phyloP scores from a whole-genome alignment of 2,797 vertebrate species.

The Micropoecilia bifurca region DNA sequence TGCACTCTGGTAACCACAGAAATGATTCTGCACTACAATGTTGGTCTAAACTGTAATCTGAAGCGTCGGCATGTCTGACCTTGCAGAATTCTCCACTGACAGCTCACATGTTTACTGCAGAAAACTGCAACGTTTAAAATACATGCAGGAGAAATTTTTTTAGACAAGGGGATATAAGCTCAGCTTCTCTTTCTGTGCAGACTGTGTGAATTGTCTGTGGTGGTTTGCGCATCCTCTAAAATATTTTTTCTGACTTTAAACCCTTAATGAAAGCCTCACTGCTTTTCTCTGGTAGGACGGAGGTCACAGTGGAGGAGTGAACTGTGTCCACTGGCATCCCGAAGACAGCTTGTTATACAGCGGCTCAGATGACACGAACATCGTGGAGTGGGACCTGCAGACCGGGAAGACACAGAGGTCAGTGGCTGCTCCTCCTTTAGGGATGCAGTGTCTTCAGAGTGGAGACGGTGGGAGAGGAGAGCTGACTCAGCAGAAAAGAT shows the following conservation, averaged over 20 bases:
- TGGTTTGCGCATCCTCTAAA: not conserved
- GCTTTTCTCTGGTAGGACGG: conserved; percentile 82
- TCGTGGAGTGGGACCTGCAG: conserved; percentile 95
- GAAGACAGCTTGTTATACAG: conserved; percentile 92
- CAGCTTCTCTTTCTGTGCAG: not conserved
- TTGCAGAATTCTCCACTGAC: not conserved
- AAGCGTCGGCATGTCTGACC: not conserved
- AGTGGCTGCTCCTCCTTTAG: conserved; percentile 37
- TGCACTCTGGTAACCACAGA: conserved; percentile 90
- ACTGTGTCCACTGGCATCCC: conserved; percentile 95
- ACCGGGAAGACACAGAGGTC: conserved; percentile 93
- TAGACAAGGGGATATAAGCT: not conserved
- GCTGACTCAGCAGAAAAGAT: not conserved
- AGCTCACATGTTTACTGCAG: not conserved
- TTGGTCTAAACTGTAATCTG: not conserved
- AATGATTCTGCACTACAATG: too few species aligned
- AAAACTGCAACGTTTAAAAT: not conserved
- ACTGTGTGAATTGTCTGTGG: not conserved
- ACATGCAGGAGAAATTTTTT: not conserved
- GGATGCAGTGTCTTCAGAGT: not conserved
- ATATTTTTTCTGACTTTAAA: not conserved
- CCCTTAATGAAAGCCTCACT: not conserved
- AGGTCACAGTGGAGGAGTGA: conserved; percentile 90
- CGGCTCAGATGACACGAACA: conserved; percentile 95
- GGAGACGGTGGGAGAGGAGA: not conserved